Evolutionary conservation across 2,113 vertebrate genomes (phyloP).

Genomic region (Blennius ocellaris): DNA sequence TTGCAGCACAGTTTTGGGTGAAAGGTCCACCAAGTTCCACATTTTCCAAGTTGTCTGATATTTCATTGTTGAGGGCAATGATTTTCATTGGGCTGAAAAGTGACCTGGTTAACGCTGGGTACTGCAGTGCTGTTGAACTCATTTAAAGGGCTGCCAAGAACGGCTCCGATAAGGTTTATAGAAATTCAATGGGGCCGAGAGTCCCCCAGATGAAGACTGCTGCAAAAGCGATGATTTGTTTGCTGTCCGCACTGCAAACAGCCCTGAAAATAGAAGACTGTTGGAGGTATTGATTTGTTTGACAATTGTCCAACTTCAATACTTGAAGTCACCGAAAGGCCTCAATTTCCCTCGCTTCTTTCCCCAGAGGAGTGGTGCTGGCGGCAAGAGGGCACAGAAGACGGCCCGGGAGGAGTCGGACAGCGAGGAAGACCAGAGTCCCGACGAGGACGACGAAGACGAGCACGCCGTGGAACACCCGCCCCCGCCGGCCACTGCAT

Average conservation of each 20-base stretch:
- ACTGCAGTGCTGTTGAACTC: background rate
- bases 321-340: background rate
- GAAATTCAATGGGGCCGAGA: no score
- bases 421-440: constrained; percentile 68
- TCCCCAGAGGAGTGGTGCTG: constrained; percentile 76
- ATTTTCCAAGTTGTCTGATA: background rate
- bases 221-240: no score
- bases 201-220: no score
- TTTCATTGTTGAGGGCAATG: background rate
- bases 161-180: no score
- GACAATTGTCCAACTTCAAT: no score
- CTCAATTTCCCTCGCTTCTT: constrained; percentile 48
- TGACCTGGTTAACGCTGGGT: background rate
- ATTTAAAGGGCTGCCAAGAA: no score
- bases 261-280: no score
- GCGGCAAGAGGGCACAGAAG: constrained; percentile 78
- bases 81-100: background rate
- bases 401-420: constrained; percentile 80
- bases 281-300: no score
- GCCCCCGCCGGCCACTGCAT: constrained; percentile 86
- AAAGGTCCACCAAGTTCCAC: no score
- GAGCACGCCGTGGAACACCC: constrained; percentile 83
- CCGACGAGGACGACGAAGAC: constrained; percentile 79
- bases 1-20: no score
- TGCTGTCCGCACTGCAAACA: no score